A percentile compares a stretch with the other conserved stretches of the same genome.
Evolutionary conservation across 2,888 invertebrate genomes (phyloP).

Genomic region (Drosophila fungiperda): DNA sequence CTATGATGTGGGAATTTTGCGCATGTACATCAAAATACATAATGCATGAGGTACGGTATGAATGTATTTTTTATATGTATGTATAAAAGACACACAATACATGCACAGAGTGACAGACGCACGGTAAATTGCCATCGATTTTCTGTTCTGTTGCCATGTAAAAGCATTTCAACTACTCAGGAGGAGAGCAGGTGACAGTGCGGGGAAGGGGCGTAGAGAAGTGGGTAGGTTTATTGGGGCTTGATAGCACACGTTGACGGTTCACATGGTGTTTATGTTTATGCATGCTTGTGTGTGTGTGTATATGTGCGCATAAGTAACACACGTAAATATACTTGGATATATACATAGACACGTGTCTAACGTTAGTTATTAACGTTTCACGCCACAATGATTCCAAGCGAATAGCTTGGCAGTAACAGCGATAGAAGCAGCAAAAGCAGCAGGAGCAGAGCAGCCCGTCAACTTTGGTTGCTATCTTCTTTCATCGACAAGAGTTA

Average conservation of each 20-base stretch:
- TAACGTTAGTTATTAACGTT: slow-evolving; percentile 41
- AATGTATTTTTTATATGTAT: neutral
- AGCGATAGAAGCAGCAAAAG: neutral
- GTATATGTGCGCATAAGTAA: slow-evolving; percentile 18
- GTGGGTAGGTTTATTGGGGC: slow-evolving; percentile 1
- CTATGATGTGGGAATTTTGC: slow-evolving; percentile 67
- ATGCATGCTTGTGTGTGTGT: slow-evolving; percentile 18
- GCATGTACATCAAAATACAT: slow-evolving; percentile 77
- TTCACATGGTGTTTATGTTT: slow-evolving; percentile 60
- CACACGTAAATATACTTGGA: slow-evolving; percentile 29
- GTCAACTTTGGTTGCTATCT: slow-evolving; percentile 26
- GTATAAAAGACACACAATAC: slow-evolving; percentile 30
- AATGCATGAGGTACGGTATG: slow-evolving; percentile 60
- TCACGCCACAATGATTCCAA: slow-evolving; percentile 19
- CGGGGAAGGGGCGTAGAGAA: neutral
- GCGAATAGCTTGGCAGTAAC: slow-evolving; percentile 3
- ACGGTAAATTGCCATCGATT: slow-evolving; percentile 74
- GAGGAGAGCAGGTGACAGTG: neutral
- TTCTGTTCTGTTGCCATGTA: slow-evolving; percentile 74
- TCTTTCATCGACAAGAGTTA: neutral
- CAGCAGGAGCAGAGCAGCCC: slow-evolving; percentile 3
- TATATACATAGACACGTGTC: slow-evolving; percentile 12
- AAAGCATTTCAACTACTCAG: slow-evolving; percentile 53
- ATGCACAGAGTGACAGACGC: slow-evolving; percentile 44
- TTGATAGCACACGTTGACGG: slow-evolving; percentile 40